Evolutionary conservation across 2,888 invertebrate species (phyloP), one percentile per base, ranked within the genome.

Genomic region (Buathra laborator): DNA sequence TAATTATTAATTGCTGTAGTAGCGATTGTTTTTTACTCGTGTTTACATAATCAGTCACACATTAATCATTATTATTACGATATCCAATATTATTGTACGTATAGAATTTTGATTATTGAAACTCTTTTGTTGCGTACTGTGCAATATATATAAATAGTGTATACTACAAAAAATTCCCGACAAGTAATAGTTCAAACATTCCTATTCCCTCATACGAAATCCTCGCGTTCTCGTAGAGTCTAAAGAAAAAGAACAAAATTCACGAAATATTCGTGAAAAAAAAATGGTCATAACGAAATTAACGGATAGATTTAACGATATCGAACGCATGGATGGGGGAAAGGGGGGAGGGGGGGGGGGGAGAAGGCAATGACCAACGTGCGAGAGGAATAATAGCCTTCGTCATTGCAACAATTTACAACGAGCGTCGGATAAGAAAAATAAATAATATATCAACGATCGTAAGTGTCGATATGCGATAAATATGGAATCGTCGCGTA

Each of bases 401-500:
- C 19, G 32, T 56, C 59, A 64, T 64, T 75, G 64, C 82, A 83
- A 76, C 80, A 62, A 75, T 79, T 74, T 67, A 83, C 85, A 85
- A 85, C 79, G 85, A 85, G 16, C 51, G 51, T 44, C 29, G 43
- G 7, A 29, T 43, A 12, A 59, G 37, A 56, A 32, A 59, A 6
- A 70, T 14, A 29, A 59, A 29, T 24, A 29, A 29, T 12, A 59
- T n/a, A 59, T 59, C 37, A 37, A 9, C 37, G 37, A 62, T n/a
- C 24, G 32, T 6, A 4, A 56, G 10, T 56, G 16, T 56, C 19
- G 19, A 56, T 19, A 56, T 32, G 12, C 37, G 37, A 37, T 37
- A 56, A 56, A 14, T 12, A 48, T 12, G n/a, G 12, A 59, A 59
- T n/a, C 12, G n/a, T 70, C 68, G 68, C 46, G 48, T 53, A 37